These are phyloP conservation scores for Nyctalus aviator DNA, from an alignment of 2,797 vertebrate species.

Conservation along the genomic window DNA sequence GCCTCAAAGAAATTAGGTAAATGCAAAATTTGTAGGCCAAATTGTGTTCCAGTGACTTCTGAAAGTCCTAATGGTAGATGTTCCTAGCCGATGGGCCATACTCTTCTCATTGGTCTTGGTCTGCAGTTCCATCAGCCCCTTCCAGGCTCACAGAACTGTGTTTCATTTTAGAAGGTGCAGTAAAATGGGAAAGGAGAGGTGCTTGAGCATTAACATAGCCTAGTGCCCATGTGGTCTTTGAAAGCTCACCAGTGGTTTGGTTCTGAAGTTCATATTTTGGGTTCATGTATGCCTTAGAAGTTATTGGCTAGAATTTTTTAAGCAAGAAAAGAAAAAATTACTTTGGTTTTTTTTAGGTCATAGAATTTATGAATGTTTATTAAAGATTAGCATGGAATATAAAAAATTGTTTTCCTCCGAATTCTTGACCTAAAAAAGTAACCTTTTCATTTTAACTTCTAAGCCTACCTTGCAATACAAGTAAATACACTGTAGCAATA, in stretches of 20 bases:
- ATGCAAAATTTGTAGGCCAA: slow-evolving; percentile 43
- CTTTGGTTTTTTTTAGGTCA: slow-evolving; percentile 35
- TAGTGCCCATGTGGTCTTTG: not conserved
- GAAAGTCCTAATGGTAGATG: slow-evolving; percentile 50
- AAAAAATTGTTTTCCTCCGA: slow-evolving; percentile 47
- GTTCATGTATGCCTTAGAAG: slow-evolving; percentile 12
- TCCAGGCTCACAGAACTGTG: slow-evolving; percentile 9
- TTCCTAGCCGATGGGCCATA: not conserved
- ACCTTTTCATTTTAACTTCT: slow-evolving; percentile 70
- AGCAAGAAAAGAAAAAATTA: slow-evolving; percentile 44
- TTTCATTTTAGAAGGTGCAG: slow-evolving; percentile 12
- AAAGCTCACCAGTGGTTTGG: not conserved
- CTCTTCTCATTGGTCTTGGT: slow-evolving; percentile 44
- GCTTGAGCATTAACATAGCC: not conserved
- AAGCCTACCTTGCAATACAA: slow-evolving; percentile 59
- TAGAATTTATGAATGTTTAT: slow-evolving; percentile 65
- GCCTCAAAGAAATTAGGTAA: slow-evolving; percentile 62
- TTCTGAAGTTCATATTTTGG: slow-evolving; percentile 49
- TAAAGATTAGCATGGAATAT: slow-evolving; percentile 65
- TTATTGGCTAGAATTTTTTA: slow-evolving; percentile 43
- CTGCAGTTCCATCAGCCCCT: not conserved
- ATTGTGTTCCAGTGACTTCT: slow-evolving; percentile 25
- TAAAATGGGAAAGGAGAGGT: not conserved
- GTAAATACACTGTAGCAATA: slow-evolving; percentile 58
- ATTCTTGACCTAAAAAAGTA: slow-evolving; percentile 67